Base-by-base conservation (phyloP, 2,888 invertebrate species). In the Euproctis similis region DNA sequence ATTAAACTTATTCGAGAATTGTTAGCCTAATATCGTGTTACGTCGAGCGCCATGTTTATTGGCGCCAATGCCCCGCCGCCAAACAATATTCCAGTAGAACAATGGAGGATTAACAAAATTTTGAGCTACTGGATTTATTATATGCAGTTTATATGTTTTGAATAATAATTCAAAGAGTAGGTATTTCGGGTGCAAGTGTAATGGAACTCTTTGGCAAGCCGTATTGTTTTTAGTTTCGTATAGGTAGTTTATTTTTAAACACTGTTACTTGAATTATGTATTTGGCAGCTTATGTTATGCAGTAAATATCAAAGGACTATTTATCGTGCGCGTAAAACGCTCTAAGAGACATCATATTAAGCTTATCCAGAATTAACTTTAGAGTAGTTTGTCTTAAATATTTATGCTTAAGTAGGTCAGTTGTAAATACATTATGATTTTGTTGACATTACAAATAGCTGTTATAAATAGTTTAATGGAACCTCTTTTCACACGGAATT, bases 31-130 rank as follows among this genome's bases (percentile, higher is more conserved):
- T 51, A 51, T 51, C 46, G 34, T 33, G 40, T 46, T 49, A 32
- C 51, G 44, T 35, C 51, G 46, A 38, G 31, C 38, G 34, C 13
- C 40, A 33, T 36, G 35, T 30, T 39, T 34, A 39, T 28, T 36
- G 51, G 51, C 51, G 51, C 51, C 51, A 35, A 23, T 11, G 25
- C 8, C 37, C 28, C 46, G 36, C 23, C 42, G 27, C 20, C 26
- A 26, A 41, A 47, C 46, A 47, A 42, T 42, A 42, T 33, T 20
- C 26, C 13, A n/a, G 11, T 20, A 37, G 47, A 49, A 47, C 42
- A 49, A 49, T 47, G 28, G 38, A 34, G 36, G 46, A 42, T 46
- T 35, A 33, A 44, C 44, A 26, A 44, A n/a, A 44, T 49, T 49
- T 46, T 30, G 23, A 28, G 32, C 29, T 30, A 25, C 18, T 28